Base-by-base conservation (phyloP, 1,140 invertebrate species). In the Bombus pyrosoma region DNA sequence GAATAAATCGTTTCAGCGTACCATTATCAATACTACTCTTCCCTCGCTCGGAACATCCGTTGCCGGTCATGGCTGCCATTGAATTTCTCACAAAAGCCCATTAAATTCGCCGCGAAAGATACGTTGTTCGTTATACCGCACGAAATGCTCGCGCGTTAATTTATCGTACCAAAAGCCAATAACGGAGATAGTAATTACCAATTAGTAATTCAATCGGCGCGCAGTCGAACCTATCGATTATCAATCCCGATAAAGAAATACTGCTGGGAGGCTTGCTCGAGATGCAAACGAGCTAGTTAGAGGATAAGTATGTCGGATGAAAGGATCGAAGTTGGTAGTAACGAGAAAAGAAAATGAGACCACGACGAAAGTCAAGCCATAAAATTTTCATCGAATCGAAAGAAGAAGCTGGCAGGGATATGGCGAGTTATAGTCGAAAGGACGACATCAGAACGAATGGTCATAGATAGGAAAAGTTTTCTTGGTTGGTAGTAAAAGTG, bases 391-490 rank as follows among this genome's bases (percentile, higher is more conserved):
- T 83, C 76, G 77, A 79, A 72, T 43, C 72, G 68, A 71, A 64
- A 69, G 59, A 66, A 73, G 75, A 64, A 28, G 80, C n/a, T 77
- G 34, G 43, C 25, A 37, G 37, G 76, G 28, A 72, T 79, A 41
- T 41, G 53, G 28, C 39, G 69, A 47, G 59, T 59, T 71, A 77
- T 28, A 64, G 77, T 72, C 59, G 86, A 85, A 79, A 77, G 79
- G 59, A 41, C 34, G 32, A 37, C 32, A 34, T 32, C 34, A 15
- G 22, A n/a, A 57, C 13, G 73, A 39, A 59, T 28, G 85, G 68
- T 89, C 85, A 84, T 84, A 85, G 86, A 87, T 87, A 84, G 86
- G 80, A 83, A 87, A 85, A 90, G 77, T 85, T 83, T 87, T 77
- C 66, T 34, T 37, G 74, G 74, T n/a, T 34, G 66, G n/a, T 62